Conservation (phyloP, 1,140 invertebrate genomes). For the Diploscapter pachys region DNA sequence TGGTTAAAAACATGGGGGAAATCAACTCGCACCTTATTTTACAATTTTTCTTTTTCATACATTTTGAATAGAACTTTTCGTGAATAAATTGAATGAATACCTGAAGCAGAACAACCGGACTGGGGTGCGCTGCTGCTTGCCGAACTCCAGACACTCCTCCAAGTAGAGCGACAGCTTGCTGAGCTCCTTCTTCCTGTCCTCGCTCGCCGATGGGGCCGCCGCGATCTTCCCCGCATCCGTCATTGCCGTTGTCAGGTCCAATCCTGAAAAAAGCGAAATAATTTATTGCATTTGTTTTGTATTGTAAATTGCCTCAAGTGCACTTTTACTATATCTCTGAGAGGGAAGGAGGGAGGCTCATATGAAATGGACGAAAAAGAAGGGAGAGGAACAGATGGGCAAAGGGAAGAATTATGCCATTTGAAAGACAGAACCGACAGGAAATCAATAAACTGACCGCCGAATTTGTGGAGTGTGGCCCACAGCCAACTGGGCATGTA, state of each 20-base stretch:
- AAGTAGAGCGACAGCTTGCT: slow-evolving; percentile 45
- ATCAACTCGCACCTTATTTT: too few relatives aligned
- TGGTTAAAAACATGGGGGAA: too few relatives aligned
- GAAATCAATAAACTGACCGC: too few relatives aligned
- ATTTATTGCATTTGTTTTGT: too few relatives aligned
- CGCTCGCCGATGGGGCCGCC: slow-evolving; percentile 28
- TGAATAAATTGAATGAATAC: neutral
- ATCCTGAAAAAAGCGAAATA: slow-evolving; percentile 27
- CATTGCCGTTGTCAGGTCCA: slow-evolving; percentile 50
- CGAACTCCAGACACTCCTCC: slow-evolving; percentile 49
- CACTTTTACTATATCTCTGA: too few relatives aligned
- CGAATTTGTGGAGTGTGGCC: slow-evolving; percentile 60
- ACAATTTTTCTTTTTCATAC: too few relatives aligned
- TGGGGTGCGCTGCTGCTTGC: slow-evolving; percentile 35
- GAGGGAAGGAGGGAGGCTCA: too few relatives aligned
- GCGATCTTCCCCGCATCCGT: slow-evolving; percentile 44
- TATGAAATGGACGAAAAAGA: too few relatives aligned
- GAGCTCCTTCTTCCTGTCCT: slow-evolving; percentile 44
- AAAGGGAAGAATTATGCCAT: too few relatives aligned
- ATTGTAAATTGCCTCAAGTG: too few relatives aligned
- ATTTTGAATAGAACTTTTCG: too few relatives aligned
- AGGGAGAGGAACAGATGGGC: neutral
- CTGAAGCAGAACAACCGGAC: slow-evolving; percentile 48
- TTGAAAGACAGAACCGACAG: too few relatives aligned
- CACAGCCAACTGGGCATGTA: slow-evolving; percentile 64